Evolutionary conservation across 1,140 invertebrate species (phyloP).

Genomic region (Zaprionus africanus): DNA sequence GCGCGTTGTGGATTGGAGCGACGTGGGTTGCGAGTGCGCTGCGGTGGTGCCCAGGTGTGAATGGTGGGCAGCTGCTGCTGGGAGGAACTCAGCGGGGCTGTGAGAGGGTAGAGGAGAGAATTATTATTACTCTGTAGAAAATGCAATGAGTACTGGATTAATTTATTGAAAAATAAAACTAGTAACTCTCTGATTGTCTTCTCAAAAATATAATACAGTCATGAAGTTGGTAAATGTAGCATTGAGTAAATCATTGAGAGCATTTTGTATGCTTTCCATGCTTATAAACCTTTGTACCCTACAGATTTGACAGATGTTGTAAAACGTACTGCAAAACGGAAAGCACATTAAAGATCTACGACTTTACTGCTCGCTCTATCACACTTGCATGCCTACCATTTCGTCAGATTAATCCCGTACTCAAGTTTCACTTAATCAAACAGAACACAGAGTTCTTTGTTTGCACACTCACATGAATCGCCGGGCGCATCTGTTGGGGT

Average conservation of each 20-base stretch:
- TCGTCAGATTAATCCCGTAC: background rate
- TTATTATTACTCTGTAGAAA: background rate
- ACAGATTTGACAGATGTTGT: too few relatives aligned
- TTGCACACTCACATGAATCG: conserved; percentile 33
- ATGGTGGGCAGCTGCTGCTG: conserved; percentile 54
- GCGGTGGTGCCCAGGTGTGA: conserved; percentile 48
- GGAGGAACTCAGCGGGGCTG: conserved; percentile 49
- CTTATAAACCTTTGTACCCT: too few relatives aligned
- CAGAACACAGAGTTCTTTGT: background rate
- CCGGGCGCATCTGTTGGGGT: background rate
- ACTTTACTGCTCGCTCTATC: background rate
- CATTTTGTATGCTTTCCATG: background rate
- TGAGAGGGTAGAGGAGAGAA: background rate
- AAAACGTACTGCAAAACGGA: background rate
- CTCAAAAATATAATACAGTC: too few relatives aligned
- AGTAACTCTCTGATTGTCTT: too few relatives aligned
- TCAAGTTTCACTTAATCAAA: conserved; percentile 1
- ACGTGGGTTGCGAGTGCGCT: conserved; percentile 51
- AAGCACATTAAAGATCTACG: background rate
- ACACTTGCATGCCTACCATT: background rate
- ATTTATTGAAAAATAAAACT: background rate
- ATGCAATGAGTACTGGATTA: background rate
- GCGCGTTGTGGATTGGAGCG: conserved; percentile 60
- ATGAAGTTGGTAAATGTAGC: too few relatives aligned
- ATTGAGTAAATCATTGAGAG: too few relatives aligned